A percentile compares a stretch with the other conserved stretches of the same genome.
phyloP scores from a whole-genome alignment of 1,140 invertebrate genomes.

The Copidosoma floridanum region DNA sequence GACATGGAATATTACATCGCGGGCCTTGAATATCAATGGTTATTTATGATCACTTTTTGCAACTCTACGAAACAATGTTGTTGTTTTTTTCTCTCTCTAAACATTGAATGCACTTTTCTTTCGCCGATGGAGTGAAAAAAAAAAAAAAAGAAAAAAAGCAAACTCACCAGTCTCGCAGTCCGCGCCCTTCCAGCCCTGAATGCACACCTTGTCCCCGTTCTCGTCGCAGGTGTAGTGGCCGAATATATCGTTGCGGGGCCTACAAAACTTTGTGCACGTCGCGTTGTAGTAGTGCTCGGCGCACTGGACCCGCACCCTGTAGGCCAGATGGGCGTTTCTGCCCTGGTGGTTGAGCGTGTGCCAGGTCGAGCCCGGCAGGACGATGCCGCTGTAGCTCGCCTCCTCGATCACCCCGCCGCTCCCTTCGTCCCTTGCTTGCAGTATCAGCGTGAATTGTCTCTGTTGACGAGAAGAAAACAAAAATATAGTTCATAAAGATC shows the following conservation, averaged over 20 bases:
- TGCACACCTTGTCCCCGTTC: conserved; percentile 87
- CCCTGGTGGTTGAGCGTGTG: conserved; percentile 83
- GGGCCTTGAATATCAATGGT: no score
- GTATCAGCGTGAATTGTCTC: conserved; percentile 88
- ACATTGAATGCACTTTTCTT: no score
- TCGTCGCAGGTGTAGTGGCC: conserved; percentile 90
- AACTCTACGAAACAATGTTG: no score
- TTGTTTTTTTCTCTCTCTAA: no score
- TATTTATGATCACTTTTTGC: no score
- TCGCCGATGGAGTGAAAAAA: no score
- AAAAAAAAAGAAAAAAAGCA: not conserved
- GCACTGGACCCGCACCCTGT: conserved; percentile 87
- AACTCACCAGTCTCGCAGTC: conserved; percentile 86
- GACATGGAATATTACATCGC: no score
- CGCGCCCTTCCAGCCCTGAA: conserved; percentile 88
- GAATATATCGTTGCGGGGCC: conserved; percentile 87
- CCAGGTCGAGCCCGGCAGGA: conserved; percentile 85
- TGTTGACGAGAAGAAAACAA: conserved; percentile 59
- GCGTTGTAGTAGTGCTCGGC: conserved; percentile 91
- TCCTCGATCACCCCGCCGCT: conserved; percentile 78
- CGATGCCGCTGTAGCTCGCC: conserved; percentile 85
- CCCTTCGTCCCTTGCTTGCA: conserved; percentile 83
- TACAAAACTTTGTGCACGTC: conserved; percentile 90
- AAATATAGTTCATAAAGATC: not conserved
- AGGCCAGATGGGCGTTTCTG: conserved; percentile 72